These are phyloP conservation scores for Loris lydekkerianus DNA, from an alignment of 2,797 vertebrate species.

Conservation along the genomic window DNA sequence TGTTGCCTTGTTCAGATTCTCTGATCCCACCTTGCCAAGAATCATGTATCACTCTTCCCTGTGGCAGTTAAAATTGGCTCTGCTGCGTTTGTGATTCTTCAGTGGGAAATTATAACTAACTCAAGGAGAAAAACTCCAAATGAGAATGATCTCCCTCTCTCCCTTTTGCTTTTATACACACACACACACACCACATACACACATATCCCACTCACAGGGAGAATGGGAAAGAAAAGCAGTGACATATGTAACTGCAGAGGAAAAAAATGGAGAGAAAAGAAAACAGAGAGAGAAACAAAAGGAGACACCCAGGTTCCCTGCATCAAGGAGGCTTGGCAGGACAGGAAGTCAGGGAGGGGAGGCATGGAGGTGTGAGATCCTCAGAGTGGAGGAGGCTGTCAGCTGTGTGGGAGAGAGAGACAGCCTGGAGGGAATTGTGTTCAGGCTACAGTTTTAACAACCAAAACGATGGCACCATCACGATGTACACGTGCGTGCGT, in stretches of 20 bases:
- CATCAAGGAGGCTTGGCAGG: not conserved
- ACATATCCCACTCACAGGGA: not conserved
- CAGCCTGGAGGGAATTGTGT: not conserved
- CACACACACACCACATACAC: not conserved
- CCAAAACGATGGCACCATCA: not conserved
- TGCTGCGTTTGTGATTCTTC: not conserved
- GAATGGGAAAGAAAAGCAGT: not conserved
- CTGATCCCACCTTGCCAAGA: not conserved
- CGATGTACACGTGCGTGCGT: not conserved
- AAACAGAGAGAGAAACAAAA: not conserved
- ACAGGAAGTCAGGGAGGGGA: not conserved
- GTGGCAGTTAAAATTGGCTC: not conserved
- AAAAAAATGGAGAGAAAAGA: not conserved
- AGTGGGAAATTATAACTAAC: not conserved
- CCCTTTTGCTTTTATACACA: not conserved
- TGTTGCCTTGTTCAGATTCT: not conserved
- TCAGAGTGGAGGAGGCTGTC: accelerated
- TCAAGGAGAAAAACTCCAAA: not conserved
- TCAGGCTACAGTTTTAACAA: not conserved
- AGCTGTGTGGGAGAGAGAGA: not conserved
- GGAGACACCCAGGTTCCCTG: not conserved
- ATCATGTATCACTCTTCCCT: not conserved
- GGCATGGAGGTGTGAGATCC: not conserved
- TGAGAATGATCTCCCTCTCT: not conserved
- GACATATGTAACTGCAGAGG: not conserved